Percentiles rank a stretch among this genome's conserved stretches.
phyloP scores from a whole-genome alignment of 2,888 invertebrate genomes.

The Rhagonycha lutea region DNA sequence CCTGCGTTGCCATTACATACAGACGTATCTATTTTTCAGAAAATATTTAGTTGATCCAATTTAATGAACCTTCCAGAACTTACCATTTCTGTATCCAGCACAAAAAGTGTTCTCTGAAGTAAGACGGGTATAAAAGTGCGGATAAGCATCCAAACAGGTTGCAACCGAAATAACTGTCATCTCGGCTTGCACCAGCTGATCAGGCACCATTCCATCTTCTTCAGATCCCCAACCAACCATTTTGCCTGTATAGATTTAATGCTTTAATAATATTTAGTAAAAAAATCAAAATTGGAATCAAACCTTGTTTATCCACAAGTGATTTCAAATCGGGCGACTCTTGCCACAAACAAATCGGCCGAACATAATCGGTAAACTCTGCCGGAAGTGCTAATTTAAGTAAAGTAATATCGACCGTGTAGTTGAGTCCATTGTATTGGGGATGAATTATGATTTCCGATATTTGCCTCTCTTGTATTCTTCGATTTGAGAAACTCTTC shows the following conservation, averaged over 20 bases:
- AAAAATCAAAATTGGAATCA: background rate
- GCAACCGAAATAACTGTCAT: conserved; percentile 58
- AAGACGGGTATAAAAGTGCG: conserved; percentile 63
- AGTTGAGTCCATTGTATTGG: conserved; percentile 46
- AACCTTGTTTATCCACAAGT: too few relatives aligned
- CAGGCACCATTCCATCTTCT: conserved; percentile 9
- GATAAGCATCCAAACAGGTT: conserved; percentile 63
- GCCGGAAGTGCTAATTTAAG: conserved; percentile 57
- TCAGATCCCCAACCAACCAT: conserved; percentile 20
- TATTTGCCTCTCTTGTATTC: conserved; percentile 56
- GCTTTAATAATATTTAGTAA: background rate
- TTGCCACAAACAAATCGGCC: conserved; percentile 65
- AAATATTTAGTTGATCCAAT: background rate
- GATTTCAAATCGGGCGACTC: background rate
- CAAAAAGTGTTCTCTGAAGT: conserved; percentile 46
- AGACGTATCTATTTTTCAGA: background rate
- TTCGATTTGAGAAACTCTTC: conserved; percentile 53
- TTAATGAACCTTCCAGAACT: background rate
- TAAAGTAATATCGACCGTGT: conserved; percentile 61
- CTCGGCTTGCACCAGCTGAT: conserved; percentile 7
- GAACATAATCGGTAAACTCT: conserved; percentile 58
- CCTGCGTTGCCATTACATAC: conserved; percentile 20
- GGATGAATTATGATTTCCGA: conserved; percentile 52
- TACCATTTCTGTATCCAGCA: conserved; percentile 16
- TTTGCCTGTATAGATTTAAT: conserved; percentile 39